Conservation (phyloP, 2,888 invertebrate species). For the Melikaiella ostensackeni region DNA sequence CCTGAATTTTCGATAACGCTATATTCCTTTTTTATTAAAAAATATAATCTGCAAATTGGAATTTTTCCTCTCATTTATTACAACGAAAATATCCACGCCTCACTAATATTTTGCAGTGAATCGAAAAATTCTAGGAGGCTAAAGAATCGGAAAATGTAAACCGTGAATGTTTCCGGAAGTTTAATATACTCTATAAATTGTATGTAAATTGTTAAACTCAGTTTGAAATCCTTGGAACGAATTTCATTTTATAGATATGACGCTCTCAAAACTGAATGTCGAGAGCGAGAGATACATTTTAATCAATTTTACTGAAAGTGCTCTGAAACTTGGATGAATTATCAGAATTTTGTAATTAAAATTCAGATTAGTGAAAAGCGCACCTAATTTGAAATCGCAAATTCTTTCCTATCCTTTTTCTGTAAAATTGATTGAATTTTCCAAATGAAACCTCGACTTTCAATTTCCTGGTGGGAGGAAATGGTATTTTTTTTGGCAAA, state of each 20-base stretch:
- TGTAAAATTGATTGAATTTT: neutral
- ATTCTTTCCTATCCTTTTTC: neutral
- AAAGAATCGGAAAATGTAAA: neutral
- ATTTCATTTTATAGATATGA: slow-evolving; percentile 4
- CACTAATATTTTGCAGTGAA: neutral
- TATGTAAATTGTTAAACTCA: neutral
- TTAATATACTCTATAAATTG: neutral
- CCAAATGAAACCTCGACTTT: neutral
- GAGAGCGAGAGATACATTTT: neutral
- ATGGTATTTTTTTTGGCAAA: neutral
- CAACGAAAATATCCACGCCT: neutral
- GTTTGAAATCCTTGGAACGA: neutral
- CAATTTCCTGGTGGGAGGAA: neutral
- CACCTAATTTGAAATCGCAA: no score
- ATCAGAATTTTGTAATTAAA: neutral
- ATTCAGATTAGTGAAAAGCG: neutral
- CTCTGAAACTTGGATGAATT: neutral
- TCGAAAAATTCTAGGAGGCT: neutral
- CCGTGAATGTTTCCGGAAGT: neutral
- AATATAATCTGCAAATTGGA: neutral
- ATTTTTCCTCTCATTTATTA: neutral
- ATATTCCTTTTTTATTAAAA: neutral
- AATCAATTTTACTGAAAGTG: neutral
- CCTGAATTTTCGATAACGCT: neutral
- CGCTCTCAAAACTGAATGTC: neutral